These are phyloP conservation scores for Podarcis muralis DNA, from an alignment of 2,113 vertebrate genomes.

Conservation along the genomic window DNA sequence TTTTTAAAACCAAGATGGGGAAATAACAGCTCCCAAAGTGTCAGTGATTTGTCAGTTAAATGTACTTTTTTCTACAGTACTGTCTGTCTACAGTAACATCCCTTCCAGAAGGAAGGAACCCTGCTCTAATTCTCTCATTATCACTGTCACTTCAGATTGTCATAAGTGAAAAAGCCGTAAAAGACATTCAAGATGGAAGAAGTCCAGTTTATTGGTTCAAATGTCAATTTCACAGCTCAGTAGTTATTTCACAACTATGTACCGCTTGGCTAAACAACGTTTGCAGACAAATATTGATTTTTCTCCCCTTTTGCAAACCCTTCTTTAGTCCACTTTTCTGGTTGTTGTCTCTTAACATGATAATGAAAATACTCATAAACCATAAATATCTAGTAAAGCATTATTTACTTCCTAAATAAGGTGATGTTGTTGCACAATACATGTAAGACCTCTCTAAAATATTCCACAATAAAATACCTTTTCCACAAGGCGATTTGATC, in stretches of 20 bases:
- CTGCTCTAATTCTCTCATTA: not conserved
- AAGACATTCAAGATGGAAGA: conserved; percentile 44
- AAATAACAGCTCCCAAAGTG: not conserved
- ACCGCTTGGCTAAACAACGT: conserved; percentile 27
- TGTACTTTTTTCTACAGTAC: not conserved
- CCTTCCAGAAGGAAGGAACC: not conserved
- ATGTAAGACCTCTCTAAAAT: not conserved
- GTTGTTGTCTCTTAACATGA: not conserved
- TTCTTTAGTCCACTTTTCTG: not conserved
- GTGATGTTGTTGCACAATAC: not conserved
- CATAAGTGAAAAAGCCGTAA: conserved; percentile 19
- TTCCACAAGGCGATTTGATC: not conserved
- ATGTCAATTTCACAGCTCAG: conserved; percentile 60
- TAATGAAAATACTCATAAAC: not conserved
- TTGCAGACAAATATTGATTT: conserved; percentile 46
- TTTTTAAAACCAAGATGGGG: not conserved
- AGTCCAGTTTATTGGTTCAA: conserved; percentile 49
- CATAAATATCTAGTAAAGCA: not conserved
- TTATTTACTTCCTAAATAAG: not conserved
- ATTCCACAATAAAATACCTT: not conserved
- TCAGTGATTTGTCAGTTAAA: conserved; percentile 1
- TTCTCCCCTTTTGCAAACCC: not conserved
- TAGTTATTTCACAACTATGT: conserved; percentile 46
- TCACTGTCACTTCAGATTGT: conserved; percentile 6
- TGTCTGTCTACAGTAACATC: not conserved